These are phyloP conservation scores for Tuta absoluta DNA, from an alignment of 2,888 invertebrate genomes.

Conservation along the genomic window DNA sequence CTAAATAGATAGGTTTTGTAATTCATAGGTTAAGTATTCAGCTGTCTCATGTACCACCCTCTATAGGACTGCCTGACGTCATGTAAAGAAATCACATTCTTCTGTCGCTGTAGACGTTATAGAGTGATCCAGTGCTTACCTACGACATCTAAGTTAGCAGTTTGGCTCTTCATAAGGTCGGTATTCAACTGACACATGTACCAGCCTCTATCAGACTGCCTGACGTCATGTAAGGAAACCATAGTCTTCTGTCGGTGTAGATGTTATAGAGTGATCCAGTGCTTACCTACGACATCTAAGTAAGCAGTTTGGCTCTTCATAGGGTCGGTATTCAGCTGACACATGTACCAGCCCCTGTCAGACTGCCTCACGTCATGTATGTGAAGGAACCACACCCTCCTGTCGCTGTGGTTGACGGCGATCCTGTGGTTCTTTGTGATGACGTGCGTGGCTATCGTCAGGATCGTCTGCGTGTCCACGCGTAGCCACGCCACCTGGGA, in stretches of 20 bases:
- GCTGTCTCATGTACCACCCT: constrained; percentile 96
- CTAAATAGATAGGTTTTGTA: constrained; percentile 92
- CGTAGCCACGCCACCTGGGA: constrained; percentile 93
- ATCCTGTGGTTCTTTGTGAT: constrained; percentile 95
- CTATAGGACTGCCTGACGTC: constrained; percentile 92
- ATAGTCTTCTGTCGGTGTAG: constrained; percentile 91
- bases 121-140: constrained; percentile 85
- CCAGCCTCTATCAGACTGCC: constrained; percentile 92
- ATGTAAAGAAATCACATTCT: constrained; percentile 92
- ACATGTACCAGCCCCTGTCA: constrained; percentile 96
- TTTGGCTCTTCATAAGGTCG: constrained; percentile 95
- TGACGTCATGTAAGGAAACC: constrained; percentile 93
- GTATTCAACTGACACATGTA: constrained; percentile 97
- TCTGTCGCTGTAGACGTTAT: constrained; percentile 86
- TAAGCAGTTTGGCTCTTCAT: constrained; percentile 95
- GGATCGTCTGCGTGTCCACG: constrained; percentile 95
- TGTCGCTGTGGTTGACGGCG: constrained; percentile 91
- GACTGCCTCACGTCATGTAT: constrained; percentile 91
- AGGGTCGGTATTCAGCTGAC: constrained; percentile 95
- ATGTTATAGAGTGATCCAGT: not conserved
- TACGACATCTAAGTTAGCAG: constrained; percentile 92
- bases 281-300: constrained; percentile 92
- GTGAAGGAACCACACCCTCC: constrained; percentile 92
- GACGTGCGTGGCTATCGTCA: constrained; percentile 94
- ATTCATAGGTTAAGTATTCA: constrained; percentile 96